Base-by-base conservation (phyloP, 2,888 invertebrate species). In the Eupithecia subumbrata region DNA sequence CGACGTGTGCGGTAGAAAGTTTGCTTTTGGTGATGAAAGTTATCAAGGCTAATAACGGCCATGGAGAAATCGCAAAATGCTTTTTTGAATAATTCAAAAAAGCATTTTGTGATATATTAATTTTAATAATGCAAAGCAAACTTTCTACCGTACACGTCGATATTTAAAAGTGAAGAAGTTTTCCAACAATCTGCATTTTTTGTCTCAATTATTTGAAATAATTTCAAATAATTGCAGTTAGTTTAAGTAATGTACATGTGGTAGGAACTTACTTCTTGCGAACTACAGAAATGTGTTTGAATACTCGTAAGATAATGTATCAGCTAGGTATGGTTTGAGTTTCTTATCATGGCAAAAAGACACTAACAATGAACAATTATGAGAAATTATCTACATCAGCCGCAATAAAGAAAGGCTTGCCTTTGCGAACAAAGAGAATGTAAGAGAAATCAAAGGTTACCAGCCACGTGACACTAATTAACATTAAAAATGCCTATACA, bases 401-500 rank as follows among this genome's bases (percentile, higher is more conserved):
- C n/a, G 66, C 66, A 77, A 64, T 76, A 74, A 75, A 73, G 76
- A 68, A 45, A 68, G 68, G 68, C 43, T 68, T 45, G 76, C 56
- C 71, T 76, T 74, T 74, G 34, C 43, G 5, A 40, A 40, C 68
- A 34, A 67, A 56, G 43, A 72, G 22, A 72, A 72, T 72, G 30
- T 64, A 43, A 63, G 64, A 71, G 43, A 43, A 43, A 40, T 68
- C 68, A 68, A 68, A 68, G 68, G 68, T 68, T 68, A 68, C 43
- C 43, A 18, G 64, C 72, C 70, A 79, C 72, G 74, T 79, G 79
- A 75, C 74, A 78, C 75, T 75, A 72, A 78, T 80, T 78, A 80
- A 71, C 71, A 79, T 80, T 80, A 79, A 76, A 78, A 78, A 77
- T 77, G 60, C 74, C 79, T 80, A 80, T 76, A 80, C 80, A 84